These are phyloP conservation scores for Heliconius erato DNA, from an alignment of 2,888 invertebrate genomes.

Conservation along the genomic window DNA sequence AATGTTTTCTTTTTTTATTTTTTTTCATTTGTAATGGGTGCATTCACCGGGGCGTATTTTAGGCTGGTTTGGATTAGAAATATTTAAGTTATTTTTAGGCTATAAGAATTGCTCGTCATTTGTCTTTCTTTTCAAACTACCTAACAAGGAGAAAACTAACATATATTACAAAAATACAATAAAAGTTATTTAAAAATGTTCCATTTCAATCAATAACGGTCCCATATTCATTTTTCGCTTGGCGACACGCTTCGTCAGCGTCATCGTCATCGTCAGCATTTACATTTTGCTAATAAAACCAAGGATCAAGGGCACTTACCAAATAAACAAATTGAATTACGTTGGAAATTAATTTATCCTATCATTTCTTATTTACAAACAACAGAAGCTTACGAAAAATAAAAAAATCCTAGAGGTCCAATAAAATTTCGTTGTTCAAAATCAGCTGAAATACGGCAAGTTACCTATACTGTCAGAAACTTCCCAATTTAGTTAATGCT, in stretches of 20 bases:
- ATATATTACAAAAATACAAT: no score
- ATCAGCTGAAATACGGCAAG: slow-evolving; percentile 4
- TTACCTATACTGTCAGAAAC: slow-evolving; percentile 37
- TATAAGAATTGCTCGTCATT: no score
- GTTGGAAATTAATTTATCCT: not conserved
- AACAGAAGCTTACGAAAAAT: slow-evolving; percentile 6
- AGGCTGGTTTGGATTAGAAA: not conserved
- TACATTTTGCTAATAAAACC: not conserved
- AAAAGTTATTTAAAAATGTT: not conserved
- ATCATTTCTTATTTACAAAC: not conserved
- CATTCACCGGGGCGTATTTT: no score
- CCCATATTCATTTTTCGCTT: not conserved
- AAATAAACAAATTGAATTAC: not conserved
- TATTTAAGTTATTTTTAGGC: not conserved
- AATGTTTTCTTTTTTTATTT: not conserved
- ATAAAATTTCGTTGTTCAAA: slow-evolving; percentile 37
- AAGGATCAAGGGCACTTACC: not conserved
- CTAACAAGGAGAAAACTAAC: not conserved
- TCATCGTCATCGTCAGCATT: no score
- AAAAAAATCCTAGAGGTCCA: slow-evolving; percentile 18
- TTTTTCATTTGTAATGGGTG: not conserved
- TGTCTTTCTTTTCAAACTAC: not conserved
- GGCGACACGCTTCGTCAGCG: not conserved
- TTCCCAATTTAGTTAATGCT: slow-evolving; percentile 42
- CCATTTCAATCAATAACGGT: not conserved